Evolutionary conservation across 2,888 invertebrate genomes (phyloP).

Genomic region (Troides oblongomaculatus): DNA sequence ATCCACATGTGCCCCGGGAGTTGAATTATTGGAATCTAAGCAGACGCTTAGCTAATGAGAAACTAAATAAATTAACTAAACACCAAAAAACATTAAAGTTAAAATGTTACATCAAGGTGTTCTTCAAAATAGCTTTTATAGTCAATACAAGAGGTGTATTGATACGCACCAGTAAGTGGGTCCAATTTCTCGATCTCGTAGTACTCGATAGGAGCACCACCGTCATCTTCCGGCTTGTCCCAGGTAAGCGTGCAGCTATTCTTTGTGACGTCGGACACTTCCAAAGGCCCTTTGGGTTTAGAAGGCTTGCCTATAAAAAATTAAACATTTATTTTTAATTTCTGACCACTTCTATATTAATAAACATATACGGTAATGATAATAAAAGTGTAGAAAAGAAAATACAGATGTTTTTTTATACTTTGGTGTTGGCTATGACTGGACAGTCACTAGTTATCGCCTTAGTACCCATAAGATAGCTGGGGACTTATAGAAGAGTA

Average conservation of each 20-base stretch:
- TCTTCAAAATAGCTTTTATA: not conserved
- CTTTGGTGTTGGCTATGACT: too few relatives aligned
- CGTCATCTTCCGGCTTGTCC: conserved; percentile 97
- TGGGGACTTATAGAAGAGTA: too few relatives aligned
- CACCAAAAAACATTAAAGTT: too few relatives aligned
- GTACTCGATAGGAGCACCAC: conserved; percentile 95
- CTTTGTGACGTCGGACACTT: conserved; percentile 93
- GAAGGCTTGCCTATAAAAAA: conserved; percentile 82
- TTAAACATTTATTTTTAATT: not conserved
- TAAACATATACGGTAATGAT: not conserved
- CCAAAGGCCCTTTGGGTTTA: conserved; percentile 91
- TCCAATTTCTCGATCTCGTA: conserved; percentile 98
- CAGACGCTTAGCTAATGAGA: too few relatives aligned
- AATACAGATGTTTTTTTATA: too few relatives aligned
- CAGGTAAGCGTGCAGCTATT: conserved; percentile 94
- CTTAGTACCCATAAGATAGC: too few relatives aligned
- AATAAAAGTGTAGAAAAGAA: too few relatives aligned
- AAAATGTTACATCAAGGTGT: not conserved
- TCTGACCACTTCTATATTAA: not conserved
- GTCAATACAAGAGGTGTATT: not conserved
- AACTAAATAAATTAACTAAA: too few relatives aligned
- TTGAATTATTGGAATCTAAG: too few relatives aligned
- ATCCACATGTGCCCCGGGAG: too few relatives aligned
- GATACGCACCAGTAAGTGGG: conserved; percentile 83
- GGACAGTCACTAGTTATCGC: too few relatives aligned